Base-by-base conservation (phyloP, 2,113 vertebrate genomes). In the Aviceda subcristata region DNA sequence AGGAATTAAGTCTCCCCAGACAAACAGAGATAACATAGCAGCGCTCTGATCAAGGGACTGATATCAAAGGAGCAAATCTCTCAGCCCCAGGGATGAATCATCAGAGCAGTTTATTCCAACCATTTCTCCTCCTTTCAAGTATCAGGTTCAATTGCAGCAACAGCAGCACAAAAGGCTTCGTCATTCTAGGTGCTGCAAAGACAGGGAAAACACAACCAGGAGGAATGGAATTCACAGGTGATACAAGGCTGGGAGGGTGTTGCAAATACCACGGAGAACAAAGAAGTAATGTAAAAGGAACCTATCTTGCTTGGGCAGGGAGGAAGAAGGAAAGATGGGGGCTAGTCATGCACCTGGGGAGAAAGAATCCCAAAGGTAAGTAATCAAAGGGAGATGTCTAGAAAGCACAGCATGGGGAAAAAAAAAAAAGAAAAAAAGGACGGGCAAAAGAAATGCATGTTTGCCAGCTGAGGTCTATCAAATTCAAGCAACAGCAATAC, bases 151-250 rank as follows among this genome's bases (percentile, higher is more conserved):
- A 95, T 95, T 96, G 85, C 94, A 92, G 90, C 91, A 85, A 87
- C 2, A 18, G 48, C 80, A 90, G 84, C 77, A 95, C 92, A 96
- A 96, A 97, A 95, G 87, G 53, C 87, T 88, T 80, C 75, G 18
- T 92, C 92, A 97, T 94, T 83, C 63, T 85, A 55, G 86, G 80
- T 90, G 77, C 97, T 96, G 94, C 91, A 96, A 92, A 91, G 89
- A 36, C 91, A 91, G 57, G 78, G 89, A 92, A 97, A 96, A 95
- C 88, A 94, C 91, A 95, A 79, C 77, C 71, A 6, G 91, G 50
- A 95, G 94, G 94, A 96, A 95, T 96, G 97, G 92, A 97, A 97
- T 97, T 96, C 97, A 97, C 96, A 93, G 91, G 91, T 97, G 96
- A 95, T 97, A 90, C 29, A 85, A 88, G 69, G 19, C 77, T 74